phyloP scores from a whole-genome alignment of 2,888 invertebrate genomes.

The Enoplolaimus lenunculus region DNA sequence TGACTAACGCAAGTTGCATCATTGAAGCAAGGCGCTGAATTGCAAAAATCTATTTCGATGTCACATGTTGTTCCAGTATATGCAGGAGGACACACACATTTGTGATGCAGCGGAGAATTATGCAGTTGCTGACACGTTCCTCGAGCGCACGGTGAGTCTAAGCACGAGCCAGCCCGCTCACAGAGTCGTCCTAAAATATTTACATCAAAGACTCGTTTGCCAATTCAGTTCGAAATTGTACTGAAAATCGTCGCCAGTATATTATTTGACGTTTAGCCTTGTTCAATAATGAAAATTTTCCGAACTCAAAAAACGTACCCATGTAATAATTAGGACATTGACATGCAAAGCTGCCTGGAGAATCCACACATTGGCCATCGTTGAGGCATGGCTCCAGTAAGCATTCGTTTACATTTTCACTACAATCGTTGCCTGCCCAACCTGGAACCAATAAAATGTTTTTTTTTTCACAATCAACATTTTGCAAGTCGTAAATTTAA shows the following conservation, averaged over 20 bases:
- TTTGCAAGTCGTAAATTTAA: no score
- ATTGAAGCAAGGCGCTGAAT: conserved; percentile 30
- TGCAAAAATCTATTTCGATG: conserved; percentile 30
- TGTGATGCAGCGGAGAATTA: neutral
- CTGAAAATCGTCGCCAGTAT: no score
- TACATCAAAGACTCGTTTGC: no score
- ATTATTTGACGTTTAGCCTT: no score
- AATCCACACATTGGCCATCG: conserved; percentile 22
- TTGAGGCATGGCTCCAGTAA: conserved; percentile 32
- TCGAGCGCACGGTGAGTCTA: neutral
- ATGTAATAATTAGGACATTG: conserved; percentile 23
- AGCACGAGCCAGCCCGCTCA: conserved; percentile 13
- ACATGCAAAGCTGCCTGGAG: conserved; percentile 23
- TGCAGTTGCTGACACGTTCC: conserved; percentile 16
- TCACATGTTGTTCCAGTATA: conserved; percentile 27
- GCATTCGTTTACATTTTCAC: conserved; percentile 49
- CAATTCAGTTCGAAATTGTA: no score
- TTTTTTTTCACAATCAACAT: no score
- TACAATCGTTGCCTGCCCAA: conserved; percentile 46
- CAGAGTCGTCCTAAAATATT: conserved; percentile 17
- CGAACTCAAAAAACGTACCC: no score
- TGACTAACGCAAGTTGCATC: conserved; percentile 27
- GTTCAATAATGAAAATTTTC: neutral
- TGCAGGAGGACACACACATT: conserved; percentile 27
- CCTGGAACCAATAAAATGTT: conserved; percentile 30